A percentile compares a stretch with the other conserved stretches of the same genome.
Evolutionary conservation across 2,888 invertebrate species (phyloP).

Genomic region (Microdon myrmicae): DNA sequence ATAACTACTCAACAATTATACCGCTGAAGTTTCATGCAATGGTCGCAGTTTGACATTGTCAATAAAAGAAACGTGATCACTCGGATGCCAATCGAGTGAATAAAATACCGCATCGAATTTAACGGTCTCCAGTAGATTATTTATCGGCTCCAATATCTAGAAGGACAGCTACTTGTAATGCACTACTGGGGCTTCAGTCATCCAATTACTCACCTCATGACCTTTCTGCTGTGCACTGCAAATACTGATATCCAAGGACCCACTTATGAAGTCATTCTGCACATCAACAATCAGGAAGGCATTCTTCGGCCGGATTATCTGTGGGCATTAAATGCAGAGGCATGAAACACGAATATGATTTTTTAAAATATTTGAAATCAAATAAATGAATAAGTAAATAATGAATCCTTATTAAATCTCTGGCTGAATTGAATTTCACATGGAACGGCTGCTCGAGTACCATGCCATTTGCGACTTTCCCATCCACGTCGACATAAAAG

Average conservation of each 20-base stretch:
- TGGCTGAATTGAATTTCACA: no score
- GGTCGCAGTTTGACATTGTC: conserved; percentile 86
- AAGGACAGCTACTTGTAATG: conserved; percentile 19
- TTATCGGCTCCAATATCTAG: conserved; percentile 78
- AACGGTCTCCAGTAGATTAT: conserved; percentile 81
- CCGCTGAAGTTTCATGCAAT: conserved; percentile 78
- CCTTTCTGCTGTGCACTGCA: conserved; percentile 93
- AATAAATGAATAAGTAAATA: conserved; percentile 3
- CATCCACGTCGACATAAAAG: no score
- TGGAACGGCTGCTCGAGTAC: no score
- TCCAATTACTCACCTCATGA: conserved; percentile 76
- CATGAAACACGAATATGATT: conserved; percentile 17
- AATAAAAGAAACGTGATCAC: conserved; percentile 89
- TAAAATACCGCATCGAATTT: conserved; percentile 91
- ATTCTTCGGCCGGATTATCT: conserved; percentile 86
- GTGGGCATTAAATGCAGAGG: conserved; percentile 47
- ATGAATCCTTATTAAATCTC: no score
- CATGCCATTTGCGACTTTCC: no score
- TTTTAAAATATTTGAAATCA: conserved; percentile 30
- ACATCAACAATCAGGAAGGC: conserved; percentile 95
- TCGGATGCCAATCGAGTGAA: conserved; percentile 97
- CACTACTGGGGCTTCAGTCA: no score
- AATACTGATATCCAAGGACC: conserved; percentile 91
- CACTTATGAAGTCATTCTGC: conserved; percentile 97
- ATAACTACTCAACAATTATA: no score